Percentiles rank a stretch among this genome's conserved stretches.
phyloP scores from a whole-genome alignment of 2,113 vertebrate genomes.

The Pachycephala philippinensis region DNA sequence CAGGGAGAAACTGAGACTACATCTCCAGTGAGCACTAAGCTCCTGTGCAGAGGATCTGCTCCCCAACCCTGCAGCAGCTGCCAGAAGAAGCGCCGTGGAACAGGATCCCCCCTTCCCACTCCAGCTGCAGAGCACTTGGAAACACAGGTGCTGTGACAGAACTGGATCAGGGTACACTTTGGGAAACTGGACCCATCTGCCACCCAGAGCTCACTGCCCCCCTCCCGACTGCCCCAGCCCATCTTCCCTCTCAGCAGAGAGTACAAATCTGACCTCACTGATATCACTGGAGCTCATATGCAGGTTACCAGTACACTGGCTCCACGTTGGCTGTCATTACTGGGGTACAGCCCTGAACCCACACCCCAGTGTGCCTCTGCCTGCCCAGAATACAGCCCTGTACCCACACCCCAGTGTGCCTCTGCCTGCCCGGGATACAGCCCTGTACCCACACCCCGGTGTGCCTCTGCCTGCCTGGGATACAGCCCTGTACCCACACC shows the following conservation, averaged over 20 bases:
- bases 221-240: neutral
- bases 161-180: neutral
- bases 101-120: neutral
- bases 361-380: neutral
- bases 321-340: fast-evolving
- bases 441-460: neutral
- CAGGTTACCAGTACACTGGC: neutral
- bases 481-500: neutral
- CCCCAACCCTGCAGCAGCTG: neutral
- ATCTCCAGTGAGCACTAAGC: neutral
- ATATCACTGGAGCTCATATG: fast-evolving
- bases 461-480: neutral
- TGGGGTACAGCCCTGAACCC: neutral
- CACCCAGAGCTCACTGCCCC: neutral
- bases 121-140: neutral
- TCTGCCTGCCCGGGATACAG: too few species aligned
- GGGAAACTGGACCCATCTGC: neutral
- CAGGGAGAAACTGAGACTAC: neutral
- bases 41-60: neutral
- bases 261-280: neutral
- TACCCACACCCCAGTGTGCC: too few species aligned
- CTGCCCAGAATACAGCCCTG: too few species aligned
- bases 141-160: neutral
- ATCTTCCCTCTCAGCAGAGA: neutral
- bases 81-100: neutral